Evolutionary conservation across 2,888 invertebrate species (phyloP).

Genomic region (Fragum whitleyi): DNA sequence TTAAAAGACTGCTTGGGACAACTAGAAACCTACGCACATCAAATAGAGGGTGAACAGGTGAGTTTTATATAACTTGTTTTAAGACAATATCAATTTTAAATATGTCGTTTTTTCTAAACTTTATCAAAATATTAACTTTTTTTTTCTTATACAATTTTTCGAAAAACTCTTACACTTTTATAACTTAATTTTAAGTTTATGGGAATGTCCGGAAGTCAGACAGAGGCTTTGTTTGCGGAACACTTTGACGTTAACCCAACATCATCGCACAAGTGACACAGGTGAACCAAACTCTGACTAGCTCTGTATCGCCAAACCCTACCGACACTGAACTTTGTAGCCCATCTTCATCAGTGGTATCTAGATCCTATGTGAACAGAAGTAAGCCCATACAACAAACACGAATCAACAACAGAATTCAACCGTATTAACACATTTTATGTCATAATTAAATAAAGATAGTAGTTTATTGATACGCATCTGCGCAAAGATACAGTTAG

Average conservation of each 20-base stretch:
- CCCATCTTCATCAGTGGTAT: too few species aligned
- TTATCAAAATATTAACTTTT: not conserved
- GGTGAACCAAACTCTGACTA: not conserved
- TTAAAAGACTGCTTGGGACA: constrained; percentile 5
- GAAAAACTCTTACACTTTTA: not conserved
- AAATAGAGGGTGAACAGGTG: constrained; percentile 30
- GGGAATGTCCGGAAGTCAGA: not conserved
- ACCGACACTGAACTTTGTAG: not conserved
- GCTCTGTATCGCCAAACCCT: not conserved
- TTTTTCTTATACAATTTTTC: not conserved
- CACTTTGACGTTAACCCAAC: not conserved
- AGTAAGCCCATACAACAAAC: not conserved
- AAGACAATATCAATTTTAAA: not conserved
- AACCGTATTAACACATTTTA: constrained; percentile 1
- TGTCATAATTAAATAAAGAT: not conserved
- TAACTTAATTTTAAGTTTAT: not conserved
- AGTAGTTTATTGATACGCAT: too few species aligned
- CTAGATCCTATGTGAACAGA: not conserved
- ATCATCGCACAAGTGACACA: not conserved
- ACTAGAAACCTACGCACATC: constrained; percentile 10
- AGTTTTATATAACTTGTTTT: not conserved
- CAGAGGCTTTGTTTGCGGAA: not conserved
- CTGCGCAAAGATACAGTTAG: too few species aligned
- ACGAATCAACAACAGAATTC: not conserved
- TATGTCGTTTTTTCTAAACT: not conserved